Evolutionary conservation across 2,797 vertebrate genomes (phyloP).

Genomic region (Liparis tanakae): DNA sequence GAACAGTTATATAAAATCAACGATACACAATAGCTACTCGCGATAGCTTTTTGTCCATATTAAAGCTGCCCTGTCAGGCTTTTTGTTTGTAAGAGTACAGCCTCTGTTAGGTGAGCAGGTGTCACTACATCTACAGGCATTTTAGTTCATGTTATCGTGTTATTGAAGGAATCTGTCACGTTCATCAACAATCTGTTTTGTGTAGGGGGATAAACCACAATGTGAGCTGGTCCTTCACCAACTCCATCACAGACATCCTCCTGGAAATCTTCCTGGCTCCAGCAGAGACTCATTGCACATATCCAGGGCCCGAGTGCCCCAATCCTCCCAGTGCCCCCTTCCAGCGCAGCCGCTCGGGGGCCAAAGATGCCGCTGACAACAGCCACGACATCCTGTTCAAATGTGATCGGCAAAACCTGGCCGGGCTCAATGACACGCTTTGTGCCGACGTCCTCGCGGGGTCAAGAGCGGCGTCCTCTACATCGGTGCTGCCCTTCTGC

Average conservation of each 20-base stretch:
- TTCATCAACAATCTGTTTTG: slow-evolving; percentile 20
- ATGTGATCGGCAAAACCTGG: slow-evolving; percentile 73
- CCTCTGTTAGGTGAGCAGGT: not conserved
- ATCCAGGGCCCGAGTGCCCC: slow-evolving; percentile 70
- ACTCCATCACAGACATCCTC: slow-evolving; percentile 76
- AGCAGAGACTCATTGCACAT: slow-evolving; percentile 57
- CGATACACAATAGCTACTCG: too few species aligned
- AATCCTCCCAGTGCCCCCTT: slow-evolving; percentile 26
- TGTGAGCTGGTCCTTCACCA: slow-evolving; percentile 82
- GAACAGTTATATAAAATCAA: too few species aligned
- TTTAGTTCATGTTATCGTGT: not conserved
- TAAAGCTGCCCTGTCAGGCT: not conserved
- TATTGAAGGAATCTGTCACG: not conserved
- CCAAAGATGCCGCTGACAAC: not conserved
- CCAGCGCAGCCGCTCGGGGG: slow-evolving; percentile 40
- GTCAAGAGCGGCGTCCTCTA: slow-evolving; percentile 36
- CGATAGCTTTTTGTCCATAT: not conserved
- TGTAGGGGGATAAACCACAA: slow-evolving; percentile 84
- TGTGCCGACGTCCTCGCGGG: slow-evolving; percentile 70
- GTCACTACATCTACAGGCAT: not conserved
- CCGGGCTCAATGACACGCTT: slow-evolving; percentile 76
- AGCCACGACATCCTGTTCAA: slow-evolving; percentile 32
- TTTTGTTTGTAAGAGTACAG: not conserved
- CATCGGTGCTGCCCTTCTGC: slow-evolving; percentile 71
- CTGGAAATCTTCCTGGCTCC: slow-evolving; percentile 69